phyloP scores from a whole-genome alignment of 2,888 invertebrate species.

The Diogma glabrata region DNA sequence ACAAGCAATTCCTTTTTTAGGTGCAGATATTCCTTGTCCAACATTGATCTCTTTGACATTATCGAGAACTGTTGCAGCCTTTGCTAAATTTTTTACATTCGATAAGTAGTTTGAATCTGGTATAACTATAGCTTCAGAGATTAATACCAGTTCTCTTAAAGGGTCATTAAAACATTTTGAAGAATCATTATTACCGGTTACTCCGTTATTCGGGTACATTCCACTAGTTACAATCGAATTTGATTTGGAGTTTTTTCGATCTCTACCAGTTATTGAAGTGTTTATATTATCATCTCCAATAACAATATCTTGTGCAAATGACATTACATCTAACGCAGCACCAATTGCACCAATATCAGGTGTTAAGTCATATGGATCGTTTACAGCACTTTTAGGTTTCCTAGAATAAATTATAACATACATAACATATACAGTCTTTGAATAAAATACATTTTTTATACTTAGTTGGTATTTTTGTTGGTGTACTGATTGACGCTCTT shows the following conservation, averaged over 20 bases:
- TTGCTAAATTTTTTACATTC: conserved; percentile 45
- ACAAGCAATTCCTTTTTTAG: not conserved
- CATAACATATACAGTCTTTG: not conserved
- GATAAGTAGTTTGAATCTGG: conserved; percentile 32
- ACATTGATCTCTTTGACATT: conserved; percentile 33
- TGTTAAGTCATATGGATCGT: conserved; percentile 36
- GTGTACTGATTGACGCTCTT: conserved; percentile 75
- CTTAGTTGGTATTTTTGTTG: conserved; percentile 57
- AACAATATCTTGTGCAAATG: conserved; percentile 66
- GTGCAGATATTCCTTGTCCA: conserved; percentile 1
- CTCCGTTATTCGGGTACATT: not conserved
- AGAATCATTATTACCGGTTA: not conserved
- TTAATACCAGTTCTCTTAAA: conserved; percentile 48
- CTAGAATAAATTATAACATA: conserved; percentile 12
- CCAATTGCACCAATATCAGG: conserved; percentile 45
- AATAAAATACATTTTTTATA: conserved; percentile 23
- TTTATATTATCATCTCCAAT: conserved; percentile 26
- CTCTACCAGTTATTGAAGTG: not conserved
- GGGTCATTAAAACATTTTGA: conserved; percentile 38
- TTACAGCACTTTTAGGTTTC: conserved; percentile 24
- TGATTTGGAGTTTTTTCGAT: not conserved
- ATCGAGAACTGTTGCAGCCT: conserved; percentile 47
- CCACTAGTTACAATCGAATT: too few species aligned
- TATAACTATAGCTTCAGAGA: conserved; percentile 37
- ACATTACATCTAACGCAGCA: conserved; percentile 71